A percentile compares a stretch with the other conserved stretches of the same genome.
These are phyloP conservation scores for Metalampra italica DNA, from an alignment of 2,888 invertebrate species.

Conservation along the genomic window DNA sequence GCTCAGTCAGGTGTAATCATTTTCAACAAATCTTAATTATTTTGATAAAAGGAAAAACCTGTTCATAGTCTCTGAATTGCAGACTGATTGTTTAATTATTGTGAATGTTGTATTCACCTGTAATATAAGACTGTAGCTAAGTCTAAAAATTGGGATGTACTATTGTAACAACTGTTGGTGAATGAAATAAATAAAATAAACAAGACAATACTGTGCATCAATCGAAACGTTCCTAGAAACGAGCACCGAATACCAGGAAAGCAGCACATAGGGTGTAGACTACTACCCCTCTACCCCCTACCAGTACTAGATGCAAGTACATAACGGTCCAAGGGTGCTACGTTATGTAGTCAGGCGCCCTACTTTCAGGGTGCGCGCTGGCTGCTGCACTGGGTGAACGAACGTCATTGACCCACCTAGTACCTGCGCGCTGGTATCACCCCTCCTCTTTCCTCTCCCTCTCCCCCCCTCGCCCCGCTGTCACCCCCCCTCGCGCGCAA, in stretches of 20 bases:
- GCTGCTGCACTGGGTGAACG: slow-evolving; percentile 46
- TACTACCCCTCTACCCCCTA: too few species aligned
- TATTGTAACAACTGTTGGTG: too few species aligned
- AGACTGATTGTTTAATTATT: too few species aligned
- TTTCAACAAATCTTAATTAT: too few species aligned
- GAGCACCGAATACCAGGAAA: background rate
- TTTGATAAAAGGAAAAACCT: too few species aligned
- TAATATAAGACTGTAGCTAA: too few species aligned
- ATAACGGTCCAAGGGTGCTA: slow-evolving; percentile 27
- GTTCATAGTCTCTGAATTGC: too few species aligned
- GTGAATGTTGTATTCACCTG: too few species aligned
- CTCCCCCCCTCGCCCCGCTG: slow-evolving; percentile 10
- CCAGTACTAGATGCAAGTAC: slow-evolving; percentile 21
- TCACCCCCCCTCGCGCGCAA: slow-evolving; percentile 15
- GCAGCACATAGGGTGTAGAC: slow-evolving; percentile 4
- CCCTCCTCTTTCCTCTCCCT: slow-evolving; percentile 3
- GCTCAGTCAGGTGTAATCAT: too few species aligned
- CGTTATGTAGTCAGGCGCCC: slow-evolving; percentile 49
- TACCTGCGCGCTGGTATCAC: slow-evolving; percentile 44
- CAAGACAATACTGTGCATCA: background rate
- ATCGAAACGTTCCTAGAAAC: background rate
- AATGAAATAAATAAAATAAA: too few species aligned
- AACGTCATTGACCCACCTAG: slow-evolving; percentile 63
- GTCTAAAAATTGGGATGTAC: too few species aligned
- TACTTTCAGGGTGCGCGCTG: slow-evolving; percentile 55